Base-by-base conservation (phyloP, 2,113 vertebrate species). In the Corydoras maculifer region DNA sequence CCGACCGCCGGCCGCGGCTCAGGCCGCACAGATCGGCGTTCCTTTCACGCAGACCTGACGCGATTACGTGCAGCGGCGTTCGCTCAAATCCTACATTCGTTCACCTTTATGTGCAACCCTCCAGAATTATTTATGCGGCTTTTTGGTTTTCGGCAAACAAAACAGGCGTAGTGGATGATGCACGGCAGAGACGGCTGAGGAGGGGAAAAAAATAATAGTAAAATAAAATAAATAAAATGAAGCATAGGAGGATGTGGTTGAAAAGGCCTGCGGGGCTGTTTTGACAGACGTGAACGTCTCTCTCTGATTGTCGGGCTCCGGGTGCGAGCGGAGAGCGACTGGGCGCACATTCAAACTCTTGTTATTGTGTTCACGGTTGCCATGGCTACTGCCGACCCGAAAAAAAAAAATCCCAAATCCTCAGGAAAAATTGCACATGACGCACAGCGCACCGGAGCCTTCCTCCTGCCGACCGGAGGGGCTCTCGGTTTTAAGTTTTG, bases 301-400 rank as follows among this genome's bases (percentile, higher is more conserved):
- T 71, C 72, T 77, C 77, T 72, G 69, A 69, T 74, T 48, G 55
- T 72, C 78, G 62, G 72, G 72, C 72, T 68, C 51, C 9, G 31
- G 82, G 79, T 84, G 78, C 76, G 78, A 81, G 82, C 81, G 79
- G 75, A 86, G 85, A 75, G 71, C 72, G 63, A 75, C 76, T 69
- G 72, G 77, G 70, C 76, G 85, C 70, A 4, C 73, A 80, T 83
- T 85, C 82, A 80, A 86, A 85, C 84, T 69, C 78, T 78, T 70
- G 7, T 8, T 75, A 83, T 87, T 87, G 86, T 88, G 79, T 88
- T 85, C 63, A 65, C 78, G 29, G 89, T 88, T 85, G 84, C 86
- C 80, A 87, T 88, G 79, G 86, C 73, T 82, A 90, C 86, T 57
- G 78, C 18, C 76, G 79, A 85, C 18, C 18, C 18, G 18, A 25